phyloP scores from a whole-genome alignment of 1,140 invertebrate species.

The Carposina sasakii region DNA sequence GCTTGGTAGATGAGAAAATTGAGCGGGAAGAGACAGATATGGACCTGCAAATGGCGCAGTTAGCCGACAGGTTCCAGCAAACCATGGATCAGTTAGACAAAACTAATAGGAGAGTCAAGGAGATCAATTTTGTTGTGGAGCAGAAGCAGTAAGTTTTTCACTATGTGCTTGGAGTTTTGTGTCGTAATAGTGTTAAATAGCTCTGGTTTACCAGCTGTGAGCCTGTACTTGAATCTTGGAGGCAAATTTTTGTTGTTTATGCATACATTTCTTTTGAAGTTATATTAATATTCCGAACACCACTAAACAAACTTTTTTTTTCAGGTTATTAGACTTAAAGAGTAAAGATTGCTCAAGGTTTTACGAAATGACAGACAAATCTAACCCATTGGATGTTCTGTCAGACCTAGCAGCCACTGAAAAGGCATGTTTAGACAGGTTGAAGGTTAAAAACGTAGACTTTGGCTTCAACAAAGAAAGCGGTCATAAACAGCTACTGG shows the following conservation, averaged over 20 bases:
- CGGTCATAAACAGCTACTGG: constrained; percentile 47
- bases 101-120: constrained; percentile 50
- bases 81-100: constrained; percentile 51
- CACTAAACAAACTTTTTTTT: constrained; percentile 25
- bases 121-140: constrained; percentile 59
- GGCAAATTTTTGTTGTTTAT: too few relatives aligned
- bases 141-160: constrained; percentile 56
- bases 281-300: too few relatives aligned
- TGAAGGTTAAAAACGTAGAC: constrained; percentile 55
- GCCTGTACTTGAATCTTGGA: too few relatives aligned
- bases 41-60: constrained; percentile 51
- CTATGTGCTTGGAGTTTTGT: too few relatives aligned
- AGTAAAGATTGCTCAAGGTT: constrained; percentile 37
- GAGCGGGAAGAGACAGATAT: constrained; percentile 47
- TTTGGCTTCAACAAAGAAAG: constrained; percentile 49
- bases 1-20: constrained; percentile 54
- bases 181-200: constrained; percentile 10
- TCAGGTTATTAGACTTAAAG: constrained; percentile 47
- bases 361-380: constrained; percentile 38
- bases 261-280: too few relatives aligned
- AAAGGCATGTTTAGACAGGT: constrained; percentile 40
- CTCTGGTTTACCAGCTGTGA: background rate
- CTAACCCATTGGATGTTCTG: constrained; percentile 28
- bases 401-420: constrained; percentile 32
- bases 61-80: constrained; percentile 53